phyloP scores from a whole-genome alignment of 2,888 invertebrate genomes.

The Dugesia japonica region DNA sequence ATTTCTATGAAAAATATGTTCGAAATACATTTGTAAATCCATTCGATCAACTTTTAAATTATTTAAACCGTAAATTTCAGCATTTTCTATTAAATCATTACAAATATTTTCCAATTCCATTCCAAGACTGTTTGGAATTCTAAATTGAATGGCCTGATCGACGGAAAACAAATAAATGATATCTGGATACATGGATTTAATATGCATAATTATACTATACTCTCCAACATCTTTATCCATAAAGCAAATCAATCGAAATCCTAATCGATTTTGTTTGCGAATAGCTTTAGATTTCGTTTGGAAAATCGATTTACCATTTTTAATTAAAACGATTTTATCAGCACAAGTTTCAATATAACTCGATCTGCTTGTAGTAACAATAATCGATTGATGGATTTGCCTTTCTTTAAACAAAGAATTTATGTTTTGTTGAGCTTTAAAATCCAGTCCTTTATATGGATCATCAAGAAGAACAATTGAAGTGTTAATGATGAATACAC shows the following conservation, averaged over 20 bases:
- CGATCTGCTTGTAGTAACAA: not conserved
- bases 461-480: conserved; percentile 12
- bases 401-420: not conserved
- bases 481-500: not conserved
- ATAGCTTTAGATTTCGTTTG: not conserved
- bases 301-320: not conserved
- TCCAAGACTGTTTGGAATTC: not conserved
- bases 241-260: not conserved
- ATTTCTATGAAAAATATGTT: not conserved
- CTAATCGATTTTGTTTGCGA: not conserved
- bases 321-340: not conserved
- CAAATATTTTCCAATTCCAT: not conserved
- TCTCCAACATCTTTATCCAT: not conserved
- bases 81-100: not conserved
- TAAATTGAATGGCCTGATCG: not conserved
- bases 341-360: not conserved
- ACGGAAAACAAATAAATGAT: not conserved
- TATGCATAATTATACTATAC: not conserved
- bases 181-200: not conserved
- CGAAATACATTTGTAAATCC: not conserved
- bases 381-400: not conserved
- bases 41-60: not conserved
- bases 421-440: not conserved
- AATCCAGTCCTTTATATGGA: not conserved
- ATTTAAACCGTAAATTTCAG: not conserved